Evolutionary conservation across 2,113 vertebrate genomes (phyloP), one percentile per base, ranked within the genome.

Genomic region (Gracilinanus agilis): DNA sequence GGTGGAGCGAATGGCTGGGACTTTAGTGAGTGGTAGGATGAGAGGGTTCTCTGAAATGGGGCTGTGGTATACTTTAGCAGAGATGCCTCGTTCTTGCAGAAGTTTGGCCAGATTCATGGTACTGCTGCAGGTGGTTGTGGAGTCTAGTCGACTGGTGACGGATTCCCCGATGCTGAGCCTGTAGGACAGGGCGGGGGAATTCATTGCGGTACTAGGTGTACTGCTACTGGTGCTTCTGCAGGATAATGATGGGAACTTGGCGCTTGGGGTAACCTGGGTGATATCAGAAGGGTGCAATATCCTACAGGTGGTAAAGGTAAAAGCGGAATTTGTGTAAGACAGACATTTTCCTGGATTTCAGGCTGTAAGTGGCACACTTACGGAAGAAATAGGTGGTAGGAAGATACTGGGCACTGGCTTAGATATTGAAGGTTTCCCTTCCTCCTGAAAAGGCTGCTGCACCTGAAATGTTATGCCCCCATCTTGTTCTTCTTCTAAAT

Each of bases 281-380:
- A 99, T 91, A 97, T 99, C 99, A 96, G 99, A 99, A 0, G 99
- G 99, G 94, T 99, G 99, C 94, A 99, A 98, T 97, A 99, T 99
- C 67, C 99, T 99, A 96, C 99, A 99, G 96, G 99, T 99, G 83
- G 99, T 99, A 97, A 99, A 99, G 94, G 99, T 99, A 98, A 99
- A 99, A 0, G 99, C 99, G 56, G 99, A 99, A 97, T 99, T 99
- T 89, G 99, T 99, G 96, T 99, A 98, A 95, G 99, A 99, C 53
- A 99, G 99, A 98, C 99, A 99, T 97, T 99, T 99, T 54, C 99
- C 99, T 94, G 99, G 99, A 98, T 99, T 99, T 55, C 98, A 98
- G 94, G 99, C 99, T 99, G 98, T 97, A 61, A 97, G 94, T 3
- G 98, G 95, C 3, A 98, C 95, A 90, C 98, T 95, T 94, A 97